Conservation (phyloP, 2,797 vertebrate species). For the Neoniphon sammara region DNA sequence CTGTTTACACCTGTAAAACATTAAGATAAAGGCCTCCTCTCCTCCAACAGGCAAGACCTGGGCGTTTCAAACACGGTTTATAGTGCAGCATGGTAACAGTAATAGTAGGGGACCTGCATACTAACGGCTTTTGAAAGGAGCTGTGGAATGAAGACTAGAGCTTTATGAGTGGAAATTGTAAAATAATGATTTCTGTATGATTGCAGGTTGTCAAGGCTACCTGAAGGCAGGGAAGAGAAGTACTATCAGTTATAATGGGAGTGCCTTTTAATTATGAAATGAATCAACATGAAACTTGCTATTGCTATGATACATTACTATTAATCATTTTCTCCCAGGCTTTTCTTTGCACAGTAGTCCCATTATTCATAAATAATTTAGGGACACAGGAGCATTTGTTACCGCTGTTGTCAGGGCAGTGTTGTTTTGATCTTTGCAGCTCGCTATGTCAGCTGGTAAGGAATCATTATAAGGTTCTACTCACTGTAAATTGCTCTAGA, state of each 20-base stretch:
- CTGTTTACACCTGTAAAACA: slow-evolving; percentile 35
- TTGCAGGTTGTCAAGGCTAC: slow-evolving; percentile 16
- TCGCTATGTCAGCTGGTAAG: too few species aligned
- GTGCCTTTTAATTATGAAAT: background rate
- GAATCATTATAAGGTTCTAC: too few species aligned
- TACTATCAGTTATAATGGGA: slow-evolving; percentile 5
- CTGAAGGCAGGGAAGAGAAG: background rate
- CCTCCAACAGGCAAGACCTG: slow-evolving; percentile 15
- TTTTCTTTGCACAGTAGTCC: background rate
- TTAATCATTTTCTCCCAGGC: too few species aligned
- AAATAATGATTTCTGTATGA: slow-evolving; percentile 21
- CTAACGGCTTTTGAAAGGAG: slow-evolving; percentile 22
- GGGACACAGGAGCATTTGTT: background rate
- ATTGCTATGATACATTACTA: background rate
- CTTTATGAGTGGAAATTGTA: slow-evolving; percentile 48
- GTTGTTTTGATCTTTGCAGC: background rate
- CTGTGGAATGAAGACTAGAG: slow-evolving; percentile 19
- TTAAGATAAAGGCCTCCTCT: slow-evolving; percentile 20
- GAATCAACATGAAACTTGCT: background rate
- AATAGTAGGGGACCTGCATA: slow-evolving; percentile 2
- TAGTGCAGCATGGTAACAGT: slow-evolving; percentile 35
- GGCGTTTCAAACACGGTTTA: slow-evolving; percentile 34
- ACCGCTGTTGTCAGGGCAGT: background rate
- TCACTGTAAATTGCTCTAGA: too few species aligned
- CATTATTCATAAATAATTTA: background rate